Evolutionary conservation across 2,113 vertebrate genomes (phyloP).

Genomic region (Zingel zingel): DNA sequence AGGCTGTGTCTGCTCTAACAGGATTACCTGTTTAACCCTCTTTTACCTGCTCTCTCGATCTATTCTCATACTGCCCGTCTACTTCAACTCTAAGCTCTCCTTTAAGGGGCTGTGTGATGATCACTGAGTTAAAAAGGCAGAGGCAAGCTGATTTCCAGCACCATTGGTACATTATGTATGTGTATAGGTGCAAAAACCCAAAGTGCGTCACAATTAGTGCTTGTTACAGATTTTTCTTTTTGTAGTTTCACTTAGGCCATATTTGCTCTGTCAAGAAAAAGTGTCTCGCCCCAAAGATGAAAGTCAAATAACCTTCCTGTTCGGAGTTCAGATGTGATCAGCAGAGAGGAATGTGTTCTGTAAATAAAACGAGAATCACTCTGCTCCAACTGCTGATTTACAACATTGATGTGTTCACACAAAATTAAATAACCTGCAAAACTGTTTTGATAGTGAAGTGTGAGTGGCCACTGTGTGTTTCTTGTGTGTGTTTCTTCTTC

Average conservation of each 20-base stretch:
- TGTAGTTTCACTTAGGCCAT: background rate
- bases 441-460: background rate
- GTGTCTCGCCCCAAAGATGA: background rate
- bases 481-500: too few relatives aligned
- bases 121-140: background rate
- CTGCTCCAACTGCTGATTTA: background rate
- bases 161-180: background rate
- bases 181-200: background rate
- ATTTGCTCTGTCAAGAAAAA: background rate
- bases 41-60: constrained; percentile 19
- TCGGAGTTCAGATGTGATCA: constrained; percentile 23
- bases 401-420: background rate
- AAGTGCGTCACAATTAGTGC: background rate
- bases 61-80: constrained; percentile 55
- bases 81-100: constrained; percentile 36
- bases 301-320: constrained; percentile 9
- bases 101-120: background rate
- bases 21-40: constrained; percentile 51
- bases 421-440: background rate
- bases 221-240: background rate
- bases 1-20: constrained; percentile 34
- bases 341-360: constrained; percentile 29
- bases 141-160: too few relatives aligned
- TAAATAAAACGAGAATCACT: background rate
- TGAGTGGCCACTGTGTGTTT: too few relatives aligned